Base-by-base conservation (phyloP, 2,888 invertebrate genomes). In the Cheilosia vernalis region DNA sequence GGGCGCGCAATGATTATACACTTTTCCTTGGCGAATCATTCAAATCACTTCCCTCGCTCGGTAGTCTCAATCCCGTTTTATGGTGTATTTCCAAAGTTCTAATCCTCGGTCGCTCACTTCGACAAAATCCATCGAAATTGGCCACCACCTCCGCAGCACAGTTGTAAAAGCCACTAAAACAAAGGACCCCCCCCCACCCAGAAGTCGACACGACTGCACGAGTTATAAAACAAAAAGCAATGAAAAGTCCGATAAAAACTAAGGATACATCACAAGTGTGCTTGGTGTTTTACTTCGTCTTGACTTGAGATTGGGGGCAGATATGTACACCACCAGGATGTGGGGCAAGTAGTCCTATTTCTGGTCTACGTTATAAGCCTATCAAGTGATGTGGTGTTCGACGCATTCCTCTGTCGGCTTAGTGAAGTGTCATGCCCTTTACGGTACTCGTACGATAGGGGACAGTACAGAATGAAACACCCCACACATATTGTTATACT, bases 211-310 rank as follows among this genome's bases (percentile, higher is more conserved):
- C 51, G 24, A 10, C 15, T 6, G 15, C 24, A 44, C 49, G 37
- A 66, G 70, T 70, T 74, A 70, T 80, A 84, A 80, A 84, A 84
- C 74, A 79, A 51, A 74, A 84, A 84, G 64, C 61, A 83, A 83
- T 83, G 67, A 73, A 67, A 49, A 69, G 73, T 56, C 79, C 79
- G 79, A 84, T 84, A 80, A 84, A 84, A 84, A 84, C 80, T 79
- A 84, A 76, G 84, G 74, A 74, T 79, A 84, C 84, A 80, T 84
- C 64, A 70, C 79, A 19, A 49, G 79, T 70, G 64, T 74, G 60
- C 60, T 74, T 58, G 56, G 69, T 69, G 7, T 69, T 79, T 79
- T 63, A 84, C 58, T 74, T 64, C 67, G 15, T 76, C 66, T 84
- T 79, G 70, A 66, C 84, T 74, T 64, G 56, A 30, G 60, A 60